Conservation (phyloP, 2,113 vertebrate genomes). For the Percina caprodes region DNA sequence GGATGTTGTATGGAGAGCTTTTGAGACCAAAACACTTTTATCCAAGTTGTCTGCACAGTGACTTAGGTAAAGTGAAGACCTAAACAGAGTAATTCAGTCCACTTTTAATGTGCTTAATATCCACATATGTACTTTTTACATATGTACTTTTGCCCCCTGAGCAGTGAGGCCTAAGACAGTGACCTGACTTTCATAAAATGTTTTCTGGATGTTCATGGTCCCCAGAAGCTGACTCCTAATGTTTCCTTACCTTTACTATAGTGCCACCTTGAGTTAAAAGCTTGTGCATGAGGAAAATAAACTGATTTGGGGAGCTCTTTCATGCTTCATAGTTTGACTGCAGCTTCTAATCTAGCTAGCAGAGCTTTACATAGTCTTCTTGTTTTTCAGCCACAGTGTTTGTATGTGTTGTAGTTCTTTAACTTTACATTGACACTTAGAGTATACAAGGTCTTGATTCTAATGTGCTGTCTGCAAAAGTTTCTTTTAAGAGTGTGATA, state of each 20-base stretch:
- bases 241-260: too few relatives aligned
- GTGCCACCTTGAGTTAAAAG: neutral
- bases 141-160: neutral
- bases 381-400: neutral
- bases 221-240: neutral
- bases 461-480: constrained; percentile 65
- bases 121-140: too few relatives aligned
- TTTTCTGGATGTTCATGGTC: neutral
- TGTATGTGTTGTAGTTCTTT: neutral
- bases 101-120: neutral
- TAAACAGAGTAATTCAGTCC: neutral
- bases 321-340: neutral
- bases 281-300: neutral
- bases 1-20: neutral
- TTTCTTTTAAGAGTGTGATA: constrained; percentile 27
- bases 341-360: neutral
- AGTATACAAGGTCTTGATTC: constrained; percentile 14
- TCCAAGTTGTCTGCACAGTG: neutral
- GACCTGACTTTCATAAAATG: neutral
- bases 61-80: neutral
- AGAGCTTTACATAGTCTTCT: constrained; percentile 7
- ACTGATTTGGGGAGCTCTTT: neutral
- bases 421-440: constrained; percentile 6
- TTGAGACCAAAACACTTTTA: neutral
- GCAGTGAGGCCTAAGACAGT: neutral